Evolutionary conservation across 2,113 vertebrate genomes (phyloP).

Genomic region (Anolis sagrei): DNA sequence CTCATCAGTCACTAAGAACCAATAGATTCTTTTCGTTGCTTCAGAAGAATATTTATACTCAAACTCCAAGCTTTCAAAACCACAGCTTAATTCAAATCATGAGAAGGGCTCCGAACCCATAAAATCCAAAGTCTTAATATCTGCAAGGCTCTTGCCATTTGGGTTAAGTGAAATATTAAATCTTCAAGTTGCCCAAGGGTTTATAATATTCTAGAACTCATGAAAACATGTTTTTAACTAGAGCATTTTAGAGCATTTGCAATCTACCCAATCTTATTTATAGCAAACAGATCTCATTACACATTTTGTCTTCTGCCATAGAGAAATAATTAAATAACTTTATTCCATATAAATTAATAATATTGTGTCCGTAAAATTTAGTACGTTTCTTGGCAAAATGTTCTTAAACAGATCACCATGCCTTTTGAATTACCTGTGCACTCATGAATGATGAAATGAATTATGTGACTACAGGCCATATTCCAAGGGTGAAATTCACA

Average conservation of each 20-base stretch:
- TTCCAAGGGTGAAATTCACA: background rate
- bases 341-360: fast-evolving
- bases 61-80: background rate
- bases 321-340: slow-evolving; percentile 15
- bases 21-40: background rate
- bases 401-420: background rate
- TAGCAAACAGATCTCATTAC: background rate
- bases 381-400: slow-evolving; percentile 6
- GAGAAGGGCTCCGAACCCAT: background rate
- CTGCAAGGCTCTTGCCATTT: background rate
- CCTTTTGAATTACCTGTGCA: background rate
- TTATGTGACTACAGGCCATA: background rate
- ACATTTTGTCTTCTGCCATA: background rate
- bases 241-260: background rate
- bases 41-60: background rate
- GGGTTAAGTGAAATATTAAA: background rate
- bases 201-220: background rate
- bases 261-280: background rate
- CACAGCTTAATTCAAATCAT: background rate
- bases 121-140: background rate
- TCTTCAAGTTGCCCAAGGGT: background rate
- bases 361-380: background rate
- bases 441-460: background rate
- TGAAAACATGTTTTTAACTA: too few species aligned
- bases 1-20: background rate